Percentiles rank a stretch among this genome's conserved stretches.
Evolutionary conservation across 1,140 invertebrate species (phyloP).

Genomic region (Drosophila cardini): DNA sequence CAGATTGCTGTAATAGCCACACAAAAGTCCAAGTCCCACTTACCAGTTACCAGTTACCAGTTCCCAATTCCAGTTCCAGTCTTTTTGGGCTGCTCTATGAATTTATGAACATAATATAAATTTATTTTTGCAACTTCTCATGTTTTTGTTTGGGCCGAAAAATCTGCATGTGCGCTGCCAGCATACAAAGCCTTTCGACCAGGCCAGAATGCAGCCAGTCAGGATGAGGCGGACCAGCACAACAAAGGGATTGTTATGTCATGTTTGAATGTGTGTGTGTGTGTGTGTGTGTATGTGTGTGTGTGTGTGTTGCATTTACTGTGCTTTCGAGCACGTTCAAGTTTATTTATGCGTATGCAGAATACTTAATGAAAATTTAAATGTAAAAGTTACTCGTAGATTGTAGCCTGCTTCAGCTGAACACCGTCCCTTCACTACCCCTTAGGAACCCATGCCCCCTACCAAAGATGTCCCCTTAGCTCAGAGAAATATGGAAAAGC

Average conservation of each 20-base stretch:
- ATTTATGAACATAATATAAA: constrained; percentile 85
- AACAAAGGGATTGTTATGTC: constrained; percentile 79
- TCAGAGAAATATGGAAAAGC: constrained; percentile 16
- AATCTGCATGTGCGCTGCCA: constrained; percentile 69
- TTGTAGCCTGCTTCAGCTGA: constrained; percentile 31
- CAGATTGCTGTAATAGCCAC: constrained; percentile 65
- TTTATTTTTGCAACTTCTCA: constrained; percentile 84
- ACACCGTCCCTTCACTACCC: neutral
- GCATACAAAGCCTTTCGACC: constrained; percentile 30
- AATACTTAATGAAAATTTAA: constrained; percentile 84
- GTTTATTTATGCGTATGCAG: constrained; percentile 84
- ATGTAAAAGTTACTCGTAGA: constrained; percentile 81
- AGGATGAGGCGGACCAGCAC: constrained; percentile 35
- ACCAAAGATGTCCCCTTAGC: neutral
- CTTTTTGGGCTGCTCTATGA: constrained; percentile 70
- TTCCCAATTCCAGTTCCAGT: constrained; percentile 18
- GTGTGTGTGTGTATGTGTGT: constrained; percentile 33
- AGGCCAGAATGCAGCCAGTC: neutral
- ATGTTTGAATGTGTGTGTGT: constrained; percentile 31
- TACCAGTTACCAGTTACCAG: constrained; percentile 23
- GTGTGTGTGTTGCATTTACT: constrained; percentile 60
- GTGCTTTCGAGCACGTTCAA: constrained; percentile 79
- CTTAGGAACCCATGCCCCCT: too few relatives aligned
- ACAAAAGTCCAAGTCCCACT: constrained; percentile 61
- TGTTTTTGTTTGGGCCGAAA: constrained; percentile 74